These are phyloP conservation scores for Chironex yamaguchii DNA, from an alignment of 30 jellyfish, hydroid and myxozoan species.

Conservation along the genomic window DNA sequence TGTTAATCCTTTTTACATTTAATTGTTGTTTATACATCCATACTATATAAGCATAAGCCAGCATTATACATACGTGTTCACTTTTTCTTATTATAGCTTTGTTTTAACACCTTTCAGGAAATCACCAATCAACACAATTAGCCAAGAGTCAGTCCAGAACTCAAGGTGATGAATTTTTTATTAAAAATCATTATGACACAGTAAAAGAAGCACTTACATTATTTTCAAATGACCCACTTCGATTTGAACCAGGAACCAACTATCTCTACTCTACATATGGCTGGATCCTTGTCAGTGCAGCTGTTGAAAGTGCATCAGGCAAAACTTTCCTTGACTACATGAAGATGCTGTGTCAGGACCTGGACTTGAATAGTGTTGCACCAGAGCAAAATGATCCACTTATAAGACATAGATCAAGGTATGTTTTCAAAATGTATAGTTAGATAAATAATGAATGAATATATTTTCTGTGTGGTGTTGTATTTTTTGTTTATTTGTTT, in stretches of 20 bases:
- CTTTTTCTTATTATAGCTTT: no score
- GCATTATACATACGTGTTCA: no score
- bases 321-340: constrained; percentile 54
- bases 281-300: constrained; percentile 76
- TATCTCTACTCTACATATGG: constrained; percentile 77
- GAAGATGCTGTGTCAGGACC: constrained; percentile 50
- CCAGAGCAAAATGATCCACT: constrained; percentile 73
- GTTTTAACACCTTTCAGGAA: no score
- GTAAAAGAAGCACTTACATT: constrained; percentile 25
- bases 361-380: constrained; percentile 53
- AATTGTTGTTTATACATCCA: no score
- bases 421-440: not conserved
- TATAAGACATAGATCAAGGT: constrained; percentile 68
- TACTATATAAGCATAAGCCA: no score
- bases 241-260: constrained; percentile 68
- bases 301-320: constrained; percentile 64
- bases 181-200: constrained; percentile 45
- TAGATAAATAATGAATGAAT: not conserved
- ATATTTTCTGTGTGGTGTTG: not conserved
- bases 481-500: no score
- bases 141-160: no score
- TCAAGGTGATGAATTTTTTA: constrained; percentile 66
- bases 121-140: no score
- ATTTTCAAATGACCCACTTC: constrained; percentile 69
- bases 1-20: no score